phyloP scores from a whole-genome alignment of 2,113 vertebrate species.

The Aptenodytes patagonicus region DNA sequence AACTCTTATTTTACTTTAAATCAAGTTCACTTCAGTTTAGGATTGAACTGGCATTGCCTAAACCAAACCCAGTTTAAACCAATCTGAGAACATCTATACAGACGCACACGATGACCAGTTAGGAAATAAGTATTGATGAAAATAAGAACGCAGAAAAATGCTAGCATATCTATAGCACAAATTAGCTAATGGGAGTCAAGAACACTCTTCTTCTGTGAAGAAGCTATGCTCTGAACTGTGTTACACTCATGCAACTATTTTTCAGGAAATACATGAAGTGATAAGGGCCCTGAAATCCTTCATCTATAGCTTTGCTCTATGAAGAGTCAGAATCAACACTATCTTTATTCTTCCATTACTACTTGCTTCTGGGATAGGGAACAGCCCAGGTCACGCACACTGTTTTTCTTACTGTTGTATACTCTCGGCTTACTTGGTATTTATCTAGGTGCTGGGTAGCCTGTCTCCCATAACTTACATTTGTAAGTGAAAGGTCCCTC shows the following conservation, averaged over 20 bases:
- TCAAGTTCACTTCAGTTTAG: neutral
- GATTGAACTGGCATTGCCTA: neutral
- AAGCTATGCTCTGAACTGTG: neutral
- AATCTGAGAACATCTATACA: neutral
- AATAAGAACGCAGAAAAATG: neutral
- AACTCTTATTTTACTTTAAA: neutral
- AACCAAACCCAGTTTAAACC: neutral
- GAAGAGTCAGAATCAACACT: neutral
- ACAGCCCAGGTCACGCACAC: neutral
- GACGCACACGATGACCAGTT: fast-evolving
- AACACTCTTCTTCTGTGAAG: neutral
- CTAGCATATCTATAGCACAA: neutral
- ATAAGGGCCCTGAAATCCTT: neutral
- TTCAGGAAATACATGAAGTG: neutral
- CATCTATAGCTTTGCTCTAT: neutral
- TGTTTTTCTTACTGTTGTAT: neutral
- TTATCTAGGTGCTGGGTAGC: neutral
- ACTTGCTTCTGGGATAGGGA: neutral
- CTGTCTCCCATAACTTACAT: neutral
- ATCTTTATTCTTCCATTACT: neutral
- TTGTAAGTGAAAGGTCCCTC: neutral
- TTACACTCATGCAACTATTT: neutral
- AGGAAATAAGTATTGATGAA: neutral
- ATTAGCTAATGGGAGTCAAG: neutral
- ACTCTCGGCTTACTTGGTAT: neutral